phyloP scores from a whole-genome alignment of 1,140 invertebrate genomes.

The Drosophila nikananu region DNA sequence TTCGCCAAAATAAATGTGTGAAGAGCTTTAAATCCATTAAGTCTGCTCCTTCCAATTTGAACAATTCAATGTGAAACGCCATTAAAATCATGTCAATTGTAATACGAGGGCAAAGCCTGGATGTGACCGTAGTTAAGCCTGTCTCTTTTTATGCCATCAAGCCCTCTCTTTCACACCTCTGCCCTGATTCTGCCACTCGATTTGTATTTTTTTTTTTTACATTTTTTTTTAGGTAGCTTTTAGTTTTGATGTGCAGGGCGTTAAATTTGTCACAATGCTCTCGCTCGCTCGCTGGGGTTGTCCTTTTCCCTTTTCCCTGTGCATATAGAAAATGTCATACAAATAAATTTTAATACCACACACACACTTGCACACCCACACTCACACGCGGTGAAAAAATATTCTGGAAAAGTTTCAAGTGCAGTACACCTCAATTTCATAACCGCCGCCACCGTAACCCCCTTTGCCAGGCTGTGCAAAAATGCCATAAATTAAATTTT shows the following conservation, averaged over 20 bases:
- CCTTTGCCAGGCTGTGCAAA: slow-evolving; percentile 51
- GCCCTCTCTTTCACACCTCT: slow-evolving; percentile 5
- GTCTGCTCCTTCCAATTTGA: slow-evolving; percentile 19
- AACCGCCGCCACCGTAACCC: not conserved
- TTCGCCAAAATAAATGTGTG: slow-evolving; percentile 23
- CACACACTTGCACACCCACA: slow-evolving; percentile 30
- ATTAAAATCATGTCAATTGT: slow-evolving; percentile 74
- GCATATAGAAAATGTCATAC: slow-evolving; percentile 67
- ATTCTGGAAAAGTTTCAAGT: slow-evolving; percentile 52
- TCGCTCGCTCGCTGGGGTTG: slow-evolving; percentile 20
- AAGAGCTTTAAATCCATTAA: slow-evolving; percentile 36
- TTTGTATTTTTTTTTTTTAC: not conserved
- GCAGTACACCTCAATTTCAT: slow-evolving; percentile 43
- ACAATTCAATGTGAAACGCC: slow-evolving; percentile 48
- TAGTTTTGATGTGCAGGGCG: slow-evolving; percentile 67
- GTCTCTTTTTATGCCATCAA: slow-evolving; percentile 7
- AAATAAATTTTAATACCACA: slow-evolving; percentile 78
- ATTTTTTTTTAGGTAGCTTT: slow-evolving; percentile 57
- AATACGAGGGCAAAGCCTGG: slow-evolving; percentile 51
- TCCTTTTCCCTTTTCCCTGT: slow-evolving; percentile 12
- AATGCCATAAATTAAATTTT: slow-evolving; percentile 83
- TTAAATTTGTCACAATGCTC: slow-evolving; percentile 69
- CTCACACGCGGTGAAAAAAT: slow-evolving; percentile 22
- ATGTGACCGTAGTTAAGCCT: slow-evolving; percentile 56
- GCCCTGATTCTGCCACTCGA: slow-evolving; percentile 17